These are phyloP conservation scores for Acronicta alni DNA, from an alignment of 2,888 invertebrate species.

Conservation along the genomic window DNA sequence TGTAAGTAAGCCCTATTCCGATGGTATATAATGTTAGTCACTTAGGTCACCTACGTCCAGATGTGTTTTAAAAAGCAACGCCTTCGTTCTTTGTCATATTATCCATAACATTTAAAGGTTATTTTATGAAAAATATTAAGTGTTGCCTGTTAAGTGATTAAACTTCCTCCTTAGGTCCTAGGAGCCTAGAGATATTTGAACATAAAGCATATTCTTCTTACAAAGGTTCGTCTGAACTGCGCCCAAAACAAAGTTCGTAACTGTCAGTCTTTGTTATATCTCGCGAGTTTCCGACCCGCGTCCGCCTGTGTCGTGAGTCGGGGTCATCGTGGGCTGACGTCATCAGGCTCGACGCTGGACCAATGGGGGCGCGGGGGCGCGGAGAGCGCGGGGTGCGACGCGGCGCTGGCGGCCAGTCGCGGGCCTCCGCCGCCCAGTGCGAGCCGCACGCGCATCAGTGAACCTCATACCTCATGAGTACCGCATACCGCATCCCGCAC, in stretches of 20 bases:
- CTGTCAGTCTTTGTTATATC: slow-evolving; percentile 27
- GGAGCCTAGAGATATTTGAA: no score
- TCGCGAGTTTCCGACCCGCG: slow-evolving; percentile 35
- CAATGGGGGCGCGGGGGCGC: slow-evolving; percentile 66
- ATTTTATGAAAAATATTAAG: no score
- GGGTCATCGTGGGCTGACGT: slow-evolving; percentile 77
- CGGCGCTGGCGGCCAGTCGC: slow-evolving; percentile 74
- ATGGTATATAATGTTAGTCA: slow-evolving; percentile 20
- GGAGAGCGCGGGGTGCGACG: slow-evolving; percentile 61
- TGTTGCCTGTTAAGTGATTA: no score
- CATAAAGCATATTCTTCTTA: not conserved
- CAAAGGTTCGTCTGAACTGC: not conserved
- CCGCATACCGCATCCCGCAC: slow-evolving; percentile 72
- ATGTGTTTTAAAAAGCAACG: not conserved
- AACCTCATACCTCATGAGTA: slow-evolving; percentile 53
- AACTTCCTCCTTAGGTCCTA: no score
- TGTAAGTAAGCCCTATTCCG: slow-evolving; percentile 1
- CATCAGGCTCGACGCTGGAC: slow-evolving; percentile 76
- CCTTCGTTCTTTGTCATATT: not conserved
- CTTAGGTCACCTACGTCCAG: slow-evolving; percentile 1
- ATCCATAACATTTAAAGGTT: not conserved
- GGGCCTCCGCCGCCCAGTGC: slow-evolving; percentile 79
- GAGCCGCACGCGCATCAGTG: slow-evolving; percentile 68
- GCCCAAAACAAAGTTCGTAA: slow-evolving; percentile 10
- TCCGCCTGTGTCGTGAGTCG: slow-evolving; percentile 51